phyloP scores from a whole-genome alignment of 2,113 vertebrate species.

The Corythornis vintsioides region DNA sequence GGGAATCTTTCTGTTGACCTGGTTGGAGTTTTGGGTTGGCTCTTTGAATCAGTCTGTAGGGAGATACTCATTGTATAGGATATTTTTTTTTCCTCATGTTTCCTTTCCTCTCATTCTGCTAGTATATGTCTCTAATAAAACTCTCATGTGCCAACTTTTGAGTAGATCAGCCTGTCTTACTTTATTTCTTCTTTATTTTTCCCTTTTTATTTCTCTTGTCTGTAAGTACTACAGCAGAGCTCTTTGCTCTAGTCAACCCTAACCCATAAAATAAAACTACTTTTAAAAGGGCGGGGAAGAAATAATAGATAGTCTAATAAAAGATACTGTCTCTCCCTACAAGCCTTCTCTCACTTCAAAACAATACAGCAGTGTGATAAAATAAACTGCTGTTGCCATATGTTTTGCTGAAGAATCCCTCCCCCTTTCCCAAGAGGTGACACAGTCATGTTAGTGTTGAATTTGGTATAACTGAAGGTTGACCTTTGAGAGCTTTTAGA shows the following conservation, averaged over 20 bases:
- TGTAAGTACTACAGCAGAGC: background rate
- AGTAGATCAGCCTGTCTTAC: background rate
- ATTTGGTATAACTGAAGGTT: constrained; percentile 1
- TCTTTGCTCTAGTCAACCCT: constrained; percentile 34
- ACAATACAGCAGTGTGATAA: constrained; percentile 40
- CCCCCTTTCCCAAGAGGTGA: background rate
- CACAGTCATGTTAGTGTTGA: background rate
- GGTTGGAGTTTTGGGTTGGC: background rate
- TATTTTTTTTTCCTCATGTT: background rate
- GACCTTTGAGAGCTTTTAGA: constrained; percentile 28
- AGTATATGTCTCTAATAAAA: background rate
- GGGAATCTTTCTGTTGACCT: background rate
- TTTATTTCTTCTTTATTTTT: constrained; percentile 33
- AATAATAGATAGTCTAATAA: constrained; percentile 53
- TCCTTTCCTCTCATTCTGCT: background rate
- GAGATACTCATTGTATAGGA: background rate
- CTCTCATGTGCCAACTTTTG: background rate
- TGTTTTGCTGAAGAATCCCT: constrained; percentile 28
- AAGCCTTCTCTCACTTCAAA: constrained; percentile 31
- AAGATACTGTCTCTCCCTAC: constrained; percentile 22
- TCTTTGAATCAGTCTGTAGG: background rate
- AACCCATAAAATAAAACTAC: constrained; percentile 49
- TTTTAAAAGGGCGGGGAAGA: constrained; percentile 27
- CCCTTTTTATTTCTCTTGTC: constrained; percentile 2
- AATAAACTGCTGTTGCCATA: constrained; percentile 48